phyloP scores from a whole-genome alignment of 1,140 invertebrate species.

The Heliconius himera region DNA sequence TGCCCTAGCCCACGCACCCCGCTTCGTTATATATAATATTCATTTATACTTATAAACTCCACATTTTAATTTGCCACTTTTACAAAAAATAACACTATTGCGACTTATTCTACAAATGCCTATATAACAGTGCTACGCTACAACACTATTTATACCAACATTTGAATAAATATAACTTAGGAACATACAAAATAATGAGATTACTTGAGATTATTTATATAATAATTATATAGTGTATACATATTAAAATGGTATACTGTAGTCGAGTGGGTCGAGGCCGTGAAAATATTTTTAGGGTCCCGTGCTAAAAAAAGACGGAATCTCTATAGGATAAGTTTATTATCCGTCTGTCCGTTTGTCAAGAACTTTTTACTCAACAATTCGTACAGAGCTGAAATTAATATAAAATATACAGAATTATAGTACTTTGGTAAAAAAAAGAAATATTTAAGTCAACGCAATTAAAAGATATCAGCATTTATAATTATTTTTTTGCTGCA shows the following conservation, averaged over 20 bases:
- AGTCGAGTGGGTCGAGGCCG: neutral
- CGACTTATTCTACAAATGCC: conserved; percentile 34
- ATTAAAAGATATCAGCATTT: no score
- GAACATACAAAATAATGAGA: conserved; percentile 8
- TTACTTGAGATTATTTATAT: neutral
- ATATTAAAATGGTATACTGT: neutral
- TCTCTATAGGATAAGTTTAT: no score
- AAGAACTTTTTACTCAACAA: no score
- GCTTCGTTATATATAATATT: neutral
- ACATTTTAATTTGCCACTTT: neutral
- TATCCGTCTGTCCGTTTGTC: no score
- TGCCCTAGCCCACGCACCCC: no score
- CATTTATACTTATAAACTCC: neutral
- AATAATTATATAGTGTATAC: neutral
- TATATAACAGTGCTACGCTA: conserved; percentile 12
- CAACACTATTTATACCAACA: conserved; percentile 8
- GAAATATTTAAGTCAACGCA: no score
- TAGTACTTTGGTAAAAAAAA: no score
- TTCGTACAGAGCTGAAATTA: no score
- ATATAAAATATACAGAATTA: no score
- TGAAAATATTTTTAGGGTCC: neutral
- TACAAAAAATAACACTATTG: neutral
- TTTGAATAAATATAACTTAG: neutral
- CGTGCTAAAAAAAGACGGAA: no score
- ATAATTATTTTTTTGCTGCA: no score